phyloP scores from a whole-genome alignment of 2,113 vertebrate genomes.

The Tetrax tetrax region DNA sequence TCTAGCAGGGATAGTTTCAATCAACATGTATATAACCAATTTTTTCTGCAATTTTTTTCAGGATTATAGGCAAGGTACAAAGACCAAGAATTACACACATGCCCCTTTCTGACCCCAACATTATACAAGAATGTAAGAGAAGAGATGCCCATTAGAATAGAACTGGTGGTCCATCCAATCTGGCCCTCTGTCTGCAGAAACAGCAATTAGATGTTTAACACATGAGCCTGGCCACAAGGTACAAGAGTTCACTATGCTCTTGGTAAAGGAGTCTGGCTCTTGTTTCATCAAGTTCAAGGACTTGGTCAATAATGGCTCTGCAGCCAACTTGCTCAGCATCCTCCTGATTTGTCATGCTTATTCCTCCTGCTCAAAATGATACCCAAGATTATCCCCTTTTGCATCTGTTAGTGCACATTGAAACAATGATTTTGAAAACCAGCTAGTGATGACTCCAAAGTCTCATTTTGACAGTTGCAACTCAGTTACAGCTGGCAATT shows the following conservation, averaged over 20 bases:
- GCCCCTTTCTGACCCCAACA: fast-evolving
- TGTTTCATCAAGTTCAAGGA: background rate
- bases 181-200: background rate
- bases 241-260: background rate
- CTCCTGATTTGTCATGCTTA: background rate
- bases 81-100: background rate
- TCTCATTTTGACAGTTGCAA: background rate
- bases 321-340: background rate
- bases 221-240: background rate
- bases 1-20: background rate
- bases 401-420: background rate
- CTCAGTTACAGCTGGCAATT: background rate
- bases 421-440: background rate
- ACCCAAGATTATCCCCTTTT: background rate
- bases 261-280: background rate
- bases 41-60: background rate
- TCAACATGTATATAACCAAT: background rate
- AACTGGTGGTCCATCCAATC: background rate
- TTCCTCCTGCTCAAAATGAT: background rate
- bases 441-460: background rate
- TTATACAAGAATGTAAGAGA: background rate
- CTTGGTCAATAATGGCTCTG: background rate
- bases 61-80: background rate
- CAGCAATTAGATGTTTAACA: background rate
- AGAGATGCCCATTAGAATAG: background rate